Evolutionary conservation across 2,888 invertebrate genomes (phyloP), one percentile per base, ranked within the genome.

Genomic region (Phania funesta): DNA sequence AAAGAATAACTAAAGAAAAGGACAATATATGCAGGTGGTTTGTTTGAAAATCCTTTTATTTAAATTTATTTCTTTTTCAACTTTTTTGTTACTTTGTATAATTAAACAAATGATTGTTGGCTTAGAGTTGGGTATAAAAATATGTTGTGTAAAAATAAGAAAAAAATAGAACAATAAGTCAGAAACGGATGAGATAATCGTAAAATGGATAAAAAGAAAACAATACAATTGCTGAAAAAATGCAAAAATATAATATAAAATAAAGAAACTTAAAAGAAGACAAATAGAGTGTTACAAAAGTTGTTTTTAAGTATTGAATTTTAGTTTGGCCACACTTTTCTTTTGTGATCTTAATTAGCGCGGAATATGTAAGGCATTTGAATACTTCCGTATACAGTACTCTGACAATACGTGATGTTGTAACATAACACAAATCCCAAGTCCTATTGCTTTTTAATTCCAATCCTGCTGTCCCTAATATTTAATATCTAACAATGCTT

Each of bases 21-120:
- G 4, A 71, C 24, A 54, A 54, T 44, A 7, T 22, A 73, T 65
- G 35, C 64, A 74, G 74, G 74, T 74, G 64, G 46, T 54, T 74
- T 64, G 62, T 64, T 52, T 32, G 64, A 7, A 74, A 74, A 54
- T 44, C 20, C 50, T 74, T 74, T 70, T 22, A 7, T 65, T 35
- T 48, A 48, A 16, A 1, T 22, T 22, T 64, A 22, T 8, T 64
- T 32, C 32, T 1, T n/a, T 38, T 22, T 24, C 16, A 35, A 5
- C 7, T 67, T 52, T 54, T 68, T 54, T 29, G 9, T n/a, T 68
- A 68, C 54, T 29, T 44, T 68, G 29, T 54, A n/a, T 26, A 68
- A 68, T 20, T 29, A 54, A 68, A 67, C 20, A 41, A 18, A 26
- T 26, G 22, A 32, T 29, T 48, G 20, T 64, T 32, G n/a, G 9